phyloP scores from a whole-genome alignment of 2,888 invertebrate species.

The Idaea biselata region DNA sequence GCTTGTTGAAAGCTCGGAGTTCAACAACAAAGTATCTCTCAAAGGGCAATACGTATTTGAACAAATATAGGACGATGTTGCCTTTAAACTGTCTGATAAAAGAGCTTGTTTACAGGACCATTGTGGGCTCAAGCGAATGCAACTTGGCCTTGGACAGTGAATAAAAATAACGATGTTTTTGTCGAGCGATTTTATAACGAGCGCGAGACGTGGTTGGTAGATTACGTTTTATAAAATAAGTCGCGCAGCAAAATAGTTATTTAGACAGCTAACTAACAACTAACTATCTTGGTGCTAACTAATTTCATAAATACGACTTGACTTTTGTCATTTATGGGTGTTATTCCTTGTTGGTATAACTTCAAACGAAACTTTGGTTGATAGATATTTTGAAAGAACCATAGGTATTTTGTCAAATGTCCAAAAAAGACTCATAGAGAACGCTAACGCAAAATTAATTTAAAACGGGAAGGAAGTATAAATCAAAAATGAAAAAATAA shows the following conservation, averaged over 20 bases:
- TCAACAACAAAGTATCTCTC: neutral
- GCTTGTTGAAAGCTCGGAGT: neutral
- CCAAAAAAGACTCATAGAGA: too few species aligned
- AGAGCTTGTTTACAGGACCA: conserved; percentile 63
- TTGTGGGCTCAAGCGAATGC: conserved; percentile 59
- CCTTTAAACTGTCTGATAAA: conserved; percentile 32
- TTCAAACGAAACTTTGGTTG: too few species aligned
- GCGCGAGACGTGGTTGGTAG: conserved; percentile 35
- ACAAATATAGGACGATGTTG: conserved; percentile 31
- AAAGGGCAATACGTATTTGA: conserved; percentile 7
- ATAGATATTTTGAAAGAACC: too few species aligned
- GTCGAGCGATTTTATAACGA: conserved; percentile 67
- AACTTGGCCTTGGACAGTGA: conserved; percentile 68
- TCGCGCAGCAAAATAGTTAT: neutral
- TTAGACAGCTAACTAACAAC: neutral
- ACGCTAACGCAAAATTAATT: too few species aligned
- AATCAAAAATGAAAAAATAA: too few species aligned
- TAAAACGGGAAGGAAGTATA: too few species aligned
- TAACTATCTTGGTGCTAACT: neutral
- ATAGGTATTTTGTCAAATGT: too few species aligned
- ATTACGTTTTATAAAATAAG: conserved; percentile 30
- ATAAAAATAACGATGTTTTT: conserved; percentile 76
- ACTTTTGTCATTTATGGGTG: too few species aligned
- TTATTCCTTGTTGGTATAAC: too few species aligned
- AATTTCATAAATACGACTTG: too few species aligned